These are phyloP conservation scores for Tigriopus japonicus DNA, from an alignment of 1,140 invertebrate species.

Conservation along the genomic window DNA sequence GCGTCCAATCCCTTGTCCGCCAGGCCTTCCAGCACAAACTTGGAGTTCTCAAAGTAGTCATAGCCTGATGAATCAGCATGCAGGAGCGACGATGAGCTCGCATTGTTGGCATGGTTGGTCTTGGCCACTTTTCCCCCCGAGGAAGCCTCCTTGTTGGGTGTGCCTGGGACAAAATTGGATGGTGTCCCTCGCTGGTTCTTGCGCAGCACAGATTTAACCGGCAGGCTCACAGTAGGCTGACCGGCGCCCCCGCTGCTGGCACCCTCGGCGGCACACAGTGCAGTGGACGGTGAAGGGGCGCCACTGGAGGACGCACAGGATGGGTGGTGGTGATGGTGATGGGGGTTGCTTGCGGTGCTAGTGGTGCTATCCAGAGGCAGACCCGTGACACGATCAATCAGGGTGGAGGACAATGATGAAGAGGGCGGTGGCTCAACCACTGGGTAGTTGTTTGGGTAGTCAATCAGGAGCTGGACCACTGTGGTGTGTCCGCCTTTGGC, in stretches of 20 bases:
- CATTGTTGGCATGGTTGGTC: background rate
- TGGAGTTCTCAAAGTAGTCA: background rate
- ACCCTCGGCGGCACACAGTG: too few species aligned
- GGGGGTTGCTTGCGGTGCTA: background rate
- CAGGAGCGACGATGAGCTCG: background rate
- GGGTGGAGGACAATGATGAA: constrained; percentile 18
- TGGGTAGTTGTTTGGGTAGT: constrained; percentile 63
- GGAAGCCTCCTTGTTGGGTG: too few species aligned
- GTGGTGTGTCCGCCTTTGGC: constrained; percentile 89
- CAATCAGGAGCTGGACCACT: constrained; percentile 80
- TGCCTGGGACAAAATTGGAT: too few species aligned
- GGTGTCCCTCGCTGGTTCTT: constrained; percentile 24
- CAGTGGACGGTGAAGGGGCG: background rate
- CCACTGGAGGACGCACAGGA: background rate
- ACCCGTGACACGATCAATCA: background rate
- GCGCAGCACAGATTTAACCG: constrained; percentile 30
- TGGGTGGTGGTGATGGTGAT: background rate
- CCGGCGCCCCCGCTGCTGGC: background rate
- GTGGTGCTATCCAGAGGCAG: too few species aligned
- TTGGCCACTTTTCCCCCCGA: too few species aligned
- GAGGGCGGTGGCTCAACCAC: constrained; percentile 29
- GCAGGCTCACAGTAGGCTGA: background rate
- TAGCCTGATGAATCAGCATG: background rate
- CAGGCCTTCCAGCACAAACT: background rate
- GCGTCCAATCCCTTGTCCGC: constrained; percentile 22